Evolutionary conservation across 2,888 invertebrate species (phyloP).

Genomic region (Sepiola atlantica): DNA sequence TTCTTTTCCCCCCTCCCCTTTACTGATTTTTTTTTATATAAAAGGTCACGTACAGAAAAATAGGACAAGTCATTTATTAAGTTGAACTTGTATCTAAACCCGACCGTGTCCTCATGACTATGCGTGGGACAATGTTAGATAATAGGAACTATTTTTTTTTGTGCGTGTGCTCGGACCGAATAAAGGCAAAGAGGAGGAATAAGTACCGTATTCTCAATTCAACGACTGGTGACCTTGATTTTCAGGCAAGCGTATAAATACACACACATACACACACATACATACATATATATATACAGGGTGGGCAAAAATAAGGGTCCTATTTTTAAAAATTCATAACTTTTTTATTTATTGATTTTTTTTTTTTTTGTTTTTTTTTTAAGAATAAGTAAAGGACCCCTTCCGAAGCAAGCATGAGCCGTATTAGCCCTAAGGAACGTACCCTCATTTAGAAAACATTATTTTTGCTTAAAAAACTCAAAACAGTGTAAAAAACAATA

Average conservation of each 20-base stretch:
- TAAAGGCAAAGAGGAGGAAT: neutral
- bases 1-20: neutral
- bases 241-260: neutral
- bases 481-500: no score
- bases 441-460: no score
- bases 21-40: neutral
- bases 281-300: neutral
- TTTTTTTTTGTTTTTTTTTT: no score
- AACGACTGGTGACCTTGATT: neutral
- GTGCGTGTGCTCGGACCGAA: neutral
- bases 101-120: neutral
- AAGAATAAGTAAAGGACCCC: no score
- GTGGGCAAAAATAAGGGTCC: no score
- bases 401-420: no score
- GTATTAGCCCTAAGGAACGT: no score
- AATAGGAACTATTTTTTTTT: neutral
- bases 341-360: no score
- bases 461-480: no score
- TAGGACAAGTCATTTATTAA: neutral
- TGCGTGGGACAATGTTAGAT: neutral
- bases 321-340: no score
- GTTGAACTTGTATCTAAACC: neutral
- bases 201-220: neutral
- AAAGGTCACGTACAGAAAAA: neutral
- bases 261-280: neutral